phyloP scores from a whole-genome alignment of 2,113 vertebrate genomes.

The Psettodes erumei region DNA sequence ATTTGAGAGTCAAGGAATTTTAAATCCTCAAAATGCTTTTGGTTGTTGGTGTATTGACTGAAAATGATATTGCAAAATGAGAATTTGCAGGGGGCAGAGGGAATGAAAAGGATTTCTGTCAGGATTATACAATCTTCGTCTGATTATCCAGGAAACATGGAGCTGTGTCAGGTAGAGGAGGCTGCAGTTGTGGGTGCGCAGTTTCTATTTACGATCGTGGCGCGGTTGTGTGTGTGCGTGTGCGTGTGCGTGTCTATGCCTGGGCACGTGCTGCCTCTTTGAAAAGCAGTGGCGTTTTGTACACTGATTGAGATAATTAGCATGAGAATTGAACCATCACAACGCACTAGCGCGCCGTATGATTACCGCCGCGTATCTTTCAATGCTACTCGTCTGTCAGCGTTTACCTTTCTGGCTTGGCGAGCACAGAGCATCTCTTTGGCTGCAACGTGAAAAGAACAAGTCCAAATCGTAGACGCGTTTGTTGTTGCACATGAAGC shows the following conservation, averaged over 20 bases:
- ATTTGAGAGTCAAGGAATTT: conserved; percentile 49
- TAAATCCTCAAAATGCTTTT: conserved; percentile 67
- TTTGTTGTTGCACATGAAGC: conserved; percentile 49
- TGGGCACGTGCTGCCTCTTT: conserved; percentile 50
- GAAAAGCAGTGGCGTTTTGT: conserved; percentile 63
- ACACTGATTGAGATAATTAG: conserved; percentile 81
- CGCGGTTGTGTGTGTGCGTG: background rate
- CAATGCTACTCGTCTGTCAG: conserved; percentile 51
- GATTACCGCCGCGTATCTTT: conserved; percentile 69
- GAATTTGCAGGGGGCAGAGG: conserved; percentile 62
- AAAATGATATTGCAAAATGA: conserved; percentile 71
- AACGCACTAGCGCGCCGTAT: conserved; percentile 59
- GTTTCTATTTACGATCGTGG: conserved; percentile 57
- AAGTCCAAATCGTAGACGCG: conserved; percentile 41
- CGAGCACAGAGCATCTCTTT: conserved; percentile 33
- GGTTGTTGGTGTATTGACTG: conserved; percentile 72
- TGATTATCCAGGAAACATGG: conserved; percentile 72
- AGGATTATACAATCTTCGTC: conserved; percentile 75
- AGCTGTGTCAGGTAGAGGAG: conserved; percentile 68
- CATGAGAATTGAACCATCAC: conserved; percentile 85
- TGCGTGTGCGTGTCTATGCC: background rate
- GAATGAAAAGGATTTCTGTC: conserved; percentile 76
- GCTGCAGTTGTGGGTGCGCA: conserved; percentile 66
- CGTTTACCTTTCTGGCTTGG: conserved; percentile 48
- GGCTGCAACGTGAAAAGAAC: conserved; percentile 66